These are phyloP conservation scores for Iguana delicatissima DNA, from an alignment of 2,797 vertebrate genomes.

Conservation along the genomic window DNA sequence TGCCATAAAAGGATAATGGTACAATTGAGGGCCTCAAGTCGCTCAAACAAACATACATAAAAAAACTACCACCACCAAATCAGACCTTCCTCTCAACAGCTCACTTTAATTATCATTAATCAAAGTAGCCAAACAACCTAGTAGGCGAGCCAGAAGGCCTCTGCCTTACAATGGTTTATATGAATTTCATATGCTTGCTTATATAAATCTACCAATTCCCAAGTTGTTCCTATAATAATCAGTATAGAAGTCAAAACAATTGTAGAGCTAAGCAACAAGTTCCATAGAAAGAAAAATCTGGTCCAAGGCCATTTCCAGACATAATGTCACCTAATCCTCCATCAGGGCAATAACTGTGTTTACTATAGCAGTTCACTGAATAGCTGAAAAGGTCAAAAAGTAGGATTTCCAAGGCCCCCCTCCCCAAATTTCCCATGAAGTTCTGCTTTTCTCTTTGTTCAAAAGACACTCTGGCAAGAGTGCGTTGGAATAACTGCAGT, in stretches of 20 bases:
- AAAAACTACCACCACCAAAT: conserved; percentile 9
- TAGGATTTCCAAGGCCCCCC: conserved; percentile 50
- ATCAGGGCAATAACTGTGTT: conserved; percentile 63
- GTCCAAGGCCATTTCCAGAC: conserved; percentile 71
- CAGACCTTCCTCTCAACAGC: conserved; percentile 37
- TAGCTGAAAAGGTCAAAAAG: conserved; percentile 67
- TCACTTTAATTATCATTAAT: conserved; percentile 52
- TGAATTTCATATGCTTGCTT: conserved; percentile 58
- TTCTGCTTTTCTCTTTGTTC: conserved; percentile 42
- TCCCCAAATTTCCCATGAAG: conserved; percentile 58
- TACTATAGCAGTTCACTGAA: conserved; percentile 67
- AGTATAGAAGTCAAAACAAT: conserved; percentile 63
- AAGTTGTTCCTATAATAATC: conserved; percentile 65
- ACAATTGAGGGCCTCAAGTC: conserved; percentile 2
- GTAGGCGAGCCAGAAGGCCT: conserved; percentile 46
- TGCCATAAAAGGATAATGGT: conserved; percentile 31
- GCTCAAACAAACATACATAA: neutral
- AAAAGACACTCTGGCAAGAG: conserved; percentile 51
- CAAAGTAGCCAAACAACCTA: conserved; percentile 56
- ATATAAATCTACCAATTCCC: conserved; percentile 52
- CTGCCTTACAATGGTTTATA: conserved; percentile 36
- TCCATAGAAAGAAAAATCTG: conserved; percentile 66
- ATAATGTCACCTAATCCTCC: conserved; percentile 68
- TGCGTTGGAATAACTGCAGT: conserved; percentile 41
- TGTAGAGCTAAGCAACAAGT: conserved; percentile 59